Base-by-base conservation (phyloP, 2,888 invertebrate species). In the Sminthurinus aureus region DNA sequence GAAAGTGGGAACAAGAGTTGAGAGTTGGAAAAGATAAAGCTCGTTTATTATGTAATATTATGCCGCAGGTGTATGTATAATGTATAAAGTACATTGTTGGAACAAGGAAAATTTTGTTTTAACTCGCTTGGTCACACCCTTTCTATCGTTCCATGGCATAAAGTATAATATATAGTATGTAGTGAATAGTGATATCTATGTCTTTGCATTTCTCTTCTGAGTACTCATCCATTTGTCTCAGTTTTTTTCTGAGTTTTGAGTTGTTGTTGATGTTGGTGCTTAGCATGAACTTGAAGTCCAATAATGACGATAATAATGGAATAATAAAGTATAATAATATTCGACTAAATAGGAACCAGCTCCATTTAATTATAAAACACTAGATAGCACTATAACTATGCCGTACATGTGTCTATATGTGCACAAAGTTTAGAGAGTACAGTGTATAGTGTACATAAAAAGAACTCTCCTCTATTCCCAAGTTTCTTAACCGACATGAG, bases 101-200 rank as follows among this genome's bases (percentile, higher is more conserved):
- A 24, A 71, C 20, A 24, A 6, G 15, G 71, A 24, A 71, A 71
- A 71, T 71, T 71, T 71, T 22, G 71, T 71, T 22, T 71, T 26
- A 71, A 71, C 20, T 71, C 24, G 26, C 71, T 77, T 64, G 78
- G 78, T 78, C 64, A 78, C 78, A 64, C 78, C 78, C 78, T 78
- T 58, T 58, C n/a, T n/a, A n/a, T n/a, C n/a, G n/a, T n/a, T n/a
- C n/a, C n/a, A n/a, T n/a, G n/a, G n/a, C n/a, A n/a, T n/a, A n/a
- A n/a, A n/a, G n/a, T n/a, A n/a, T n/a, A n/a, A n/a, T n/a, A n/a
- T n/a, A n/a, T n/a, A n/a, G n/a, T n/a, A n/a, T n/a, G n/a, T n/a
- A n/a, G n/a, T n/a, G n/a, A n/a, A n/a, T n/a, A n/a, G n/a, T 38
- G 38, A 4, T 38, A 6, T 38, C 38, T 38, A 6, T 38, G 38